Base-by-base conservation (phyloP, 2,797 vertebrate species). In the Ctenopoma multispine region DNA sequence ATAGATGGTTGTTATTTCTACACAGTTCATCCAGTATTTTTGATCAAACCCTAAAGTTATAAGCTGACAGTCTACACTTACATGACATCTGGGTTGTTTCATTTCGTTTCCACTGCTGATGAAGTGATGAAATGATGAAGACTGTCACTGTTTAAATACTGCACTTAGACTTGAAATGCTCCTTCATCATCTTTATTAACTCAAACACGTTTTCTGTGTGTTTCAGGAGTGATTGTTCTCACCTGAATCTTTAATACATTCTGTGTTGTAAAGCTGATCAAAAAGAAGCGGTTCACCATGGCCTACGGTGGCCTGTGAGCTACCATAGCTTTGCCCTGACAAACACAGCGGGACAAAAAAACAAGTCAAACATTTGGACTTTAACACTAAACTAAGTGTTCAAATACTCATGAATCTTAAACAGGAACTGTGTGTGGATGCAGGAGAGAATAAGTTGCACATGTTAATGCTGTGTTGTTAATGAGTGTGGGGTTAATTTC, bases 271-370 rank as follows among this genome's bases (percentile, higher is more conserved):
- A 99, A 99, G 80, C 87, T 99, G 84, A 97, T 96, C 0, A 96
- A 95, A 0, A 99, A 99, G 90, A 97, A 99, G 85, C 97, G 99
- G 93, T 99, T 99, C 91, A 99, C 99, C 84, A 95, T 99, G 0
- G 97, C 97, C 68, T 98, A 99, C 0, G 97, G 98, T 29, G 98
- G 98, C 87, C 94, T 99, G 81, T 93, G 98, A 31, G 98, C 97
- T 1, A 97, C 97, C 75, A 98, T 99, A 0, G 98, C 97, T 81
- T 99, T 99, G 92, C 99, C 98, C 94, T 99, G 69, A 38, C 72
- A 5, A 60, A 10, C 8, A 31, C 7, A 69, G 84, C 40, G 60
- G 96, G 46, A 95, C 96, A 90, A 90, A 85, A n/a, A 80, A 1
- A 75, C 65, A 59, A 99, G 23, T 98, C 36, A 12, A 12, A 4